phyloP scores from a whole-genome alignment of 1,140 invertebrate genomes.

The Spodoptera frugiperda region DNA sequence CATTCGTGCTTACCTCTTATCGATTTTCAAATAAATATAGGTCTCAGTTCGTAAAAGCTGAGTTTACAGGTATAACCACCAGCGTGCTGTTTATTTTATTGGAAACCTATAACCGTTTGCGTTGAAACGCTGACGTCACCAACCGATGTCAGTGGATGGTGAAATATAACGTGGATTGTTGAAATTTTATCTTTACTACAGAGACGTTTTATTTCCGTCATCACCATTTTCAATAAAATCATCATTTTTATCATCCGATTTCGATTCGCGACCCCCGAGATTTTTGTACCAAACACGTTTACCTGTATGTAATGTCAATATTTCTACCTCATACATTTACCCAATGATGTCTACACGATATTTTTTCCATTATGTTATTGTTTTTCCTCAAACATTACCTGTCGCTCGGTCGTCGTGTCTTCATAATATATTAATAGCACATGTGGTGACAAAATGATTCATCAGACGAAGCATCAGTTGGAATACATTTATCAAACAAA shows the following conservation, averaged over 20 bases:
- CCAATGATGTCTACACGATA: not conserved
- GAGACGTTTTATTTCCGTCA: not conserved
- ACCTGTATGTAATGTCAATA: too few relatives aligned
- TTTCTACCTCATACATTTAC: not conserved
- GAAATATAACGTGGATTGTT: conserved; percentile 16
- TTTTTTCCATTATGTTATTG: not conserved
- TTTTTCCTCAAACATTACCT: not conserved
- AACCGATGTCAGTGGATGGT: not conserved
- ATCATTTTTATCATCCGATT: not conserved
- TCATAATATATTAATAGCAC: not conserved
- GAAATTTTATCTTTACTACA: conserved; percentile 25
- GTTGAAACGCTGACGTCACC: conserved; percentile 3
- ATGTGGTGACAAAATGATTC: not conserved
- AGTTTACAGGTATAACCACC: conserved; percentile 22
- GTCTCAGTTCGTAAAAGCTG: conserved; percentile 29
- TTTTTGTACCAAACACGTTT: too few relatives aligned
- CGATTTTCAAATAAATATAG: conserved; percentile 17
- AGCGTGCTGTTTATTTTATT: conserved; percentile 24
- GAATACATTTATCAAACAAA: conserved; percentile 42
- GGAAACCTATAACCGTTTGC: conserved; percentile 20
- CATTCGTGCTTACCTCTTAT: conserved; percentile 9
- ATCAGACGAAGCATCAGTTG: conserved; percentile 10
- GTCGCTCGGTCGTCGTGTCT: not conserved
- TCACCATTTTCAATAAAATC: not conserved
- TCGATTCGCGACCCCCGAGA: too few relatives aligned